These are phyloP conservation scores for Thalassoma bifasciatum DNA, from an alignment of 2,113 vertebrate genomes.

Conservation along the genomic window DNA sequence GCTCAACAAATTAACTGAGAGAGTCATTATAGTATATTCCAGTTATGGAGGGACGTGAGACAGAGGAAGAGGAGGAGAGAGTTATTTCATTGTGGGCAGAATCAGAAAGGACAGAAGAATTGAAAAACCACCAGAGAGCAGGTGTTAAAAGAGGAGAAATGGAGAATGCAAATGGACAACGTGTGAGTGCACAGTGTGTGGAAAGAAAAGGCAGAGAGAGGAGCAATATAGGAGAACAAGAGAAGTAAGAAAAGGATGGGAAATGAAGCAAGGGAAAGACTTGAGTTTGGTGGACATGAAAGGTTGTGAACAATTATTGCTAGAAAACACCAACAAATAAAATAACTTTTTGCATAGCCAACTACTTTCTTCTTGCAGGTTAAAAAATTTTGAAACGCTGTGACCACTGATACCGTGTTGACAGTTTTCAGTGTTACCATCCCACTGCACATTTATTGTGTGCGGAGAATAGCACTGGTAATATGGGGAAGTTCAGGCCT, in stretches of 20 bases:
- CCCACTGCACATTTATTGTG: no score
- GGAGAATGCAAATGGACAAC: conserved; percentile 7
- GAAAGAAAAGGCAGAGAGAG: background rate
- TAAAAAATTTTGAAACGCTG: no score
- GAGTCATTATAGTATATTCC: background rate
- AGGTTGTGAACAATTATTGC: no score
- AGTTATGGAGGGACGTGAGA: background rate
- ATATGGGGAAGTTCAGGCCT: no score
- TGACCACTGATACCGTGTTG: no score
- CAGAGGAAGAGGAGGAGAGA: conserved; percentile 3
- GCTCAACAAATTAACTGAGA: conserved; percentile 22
- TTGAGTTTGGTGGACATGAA: conserved; percentile 1
- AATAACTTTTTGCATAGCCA: no score
- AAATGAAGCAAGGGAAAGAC: conserved; percentile 7
- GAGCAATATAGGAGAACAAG: background rate
- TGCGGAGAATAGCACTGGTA: no score
- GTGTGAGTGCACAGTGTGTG: background rate
- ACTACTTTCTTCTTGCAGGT: no score
- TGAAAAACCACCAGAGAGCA: conserved; percentile 38
- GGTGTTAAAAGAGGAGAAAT: conserved; percentile 22
- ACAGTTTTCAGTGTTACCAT: no score
- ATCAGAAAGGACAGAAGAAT: background rate
- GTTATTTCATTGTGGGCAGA: background rate
- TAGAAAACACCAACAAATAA: no score
- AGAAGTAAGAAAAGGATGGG: background rate